A percentile compares a stretch with the other conserved stretches of the same genome.
Evolutionary conservation across 2,113 vertebrate genomes (phyloP).

Genomic region (Cisticola juncidis): DNA sequence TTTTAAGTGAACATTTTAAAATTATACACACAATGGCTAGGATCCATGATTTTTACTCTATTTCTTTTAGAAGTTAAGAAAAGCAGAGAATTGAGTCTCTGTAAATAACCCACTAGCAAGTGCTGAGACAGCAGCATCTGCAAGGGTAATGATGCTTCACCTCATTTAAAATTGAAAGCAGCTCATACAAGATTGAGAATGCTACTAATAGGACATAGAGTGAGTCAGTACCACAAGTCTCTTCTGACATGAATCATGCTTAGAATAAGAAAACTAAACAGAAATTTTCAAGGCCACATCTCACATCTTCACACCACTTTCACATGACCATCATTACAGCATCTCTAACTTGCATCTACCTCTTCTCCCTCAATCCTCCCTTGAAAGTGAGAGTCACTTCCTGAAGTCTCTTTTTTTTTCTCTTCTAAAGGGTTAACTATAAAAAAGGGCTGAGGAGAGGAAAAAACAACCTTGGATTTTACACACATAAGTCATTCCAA

Average conservation of each 20-base stretch:
- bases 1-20: neutral
- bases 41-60: neutral
- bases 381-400: neutral
- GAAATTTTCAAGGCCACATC: neutral
- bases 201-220: neutral
- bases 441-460: neutral
- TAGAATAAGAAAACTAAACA: neutral
- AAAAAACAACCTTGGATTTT: conserved; percentile 14
- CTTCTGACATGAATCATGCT: neutral
- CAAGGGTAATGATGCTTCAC: neutral
- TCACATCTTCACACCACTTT: neutral
- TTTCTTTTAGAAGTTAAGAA: neutral
- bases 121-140: neutral
- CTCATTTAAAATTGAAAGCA: neutral
- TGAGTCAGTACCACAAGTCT: neutral
- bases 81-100: neutral
- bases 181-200: neutral
- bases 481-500: neutral
- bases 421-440: neutral
- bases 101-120: neutral
- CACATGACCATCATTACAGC: neutral
- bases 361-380: neutral
- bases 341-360: neutral
- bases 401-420: neutral
- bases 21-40: neutral